Evolutionary conservation across 2,888 invertebrate genomes (phyloP).

Genomic region (Cheilosia vernalis): DNA sequence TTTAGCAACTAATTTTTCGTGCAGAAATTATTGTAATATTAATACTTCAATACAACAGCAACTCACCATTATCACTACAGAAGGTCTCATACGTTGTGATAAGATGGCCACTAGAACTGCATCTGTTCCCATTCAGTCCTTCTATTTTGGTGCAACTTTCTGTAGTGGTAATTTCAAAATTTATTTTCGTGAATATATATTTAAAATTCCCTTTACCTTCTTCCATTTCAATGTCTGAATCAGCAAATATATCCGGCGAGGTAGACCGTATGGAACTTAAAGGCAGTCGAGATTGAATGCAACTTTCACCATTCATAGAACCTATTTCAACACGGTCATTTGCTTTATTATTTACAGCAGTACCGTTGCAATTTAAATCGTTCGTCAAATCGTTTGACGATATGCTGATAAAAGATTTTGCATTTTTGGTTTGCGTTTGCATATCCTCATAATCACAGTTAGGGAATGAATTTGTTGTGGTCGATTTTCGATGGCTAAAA

Average conservation of each 20-base stretch:
- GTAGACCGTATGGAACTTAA: constrained; percentile 72
- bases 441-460: neutral
- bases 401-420: neutral
- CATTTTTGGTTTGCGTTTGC: neutral
- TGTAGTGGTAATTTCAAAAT: constrained; percentile 6
- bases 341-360: neutral
- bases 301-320: constrained; percentile 4
- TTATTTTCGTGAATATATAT: neutral
- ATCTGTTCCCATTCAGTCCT: constrained; percentile 9
- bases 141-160: constrained; percentile 20
- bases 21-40: too few relatives aligned
- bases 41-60: neutral
- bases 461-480: neutral
- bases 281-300: neutral
- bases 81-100: constrained; percentile 79
- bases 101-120: constrained; percentile 14
- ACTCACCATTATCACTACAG: constrained; percentile 81
- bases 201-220: constrained; percentile 18
- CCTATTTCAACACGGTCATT: neutral
- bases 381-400: neutral
- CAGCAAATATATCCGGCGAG: constrained; percentile 82
- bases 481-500: too few relatives aligned
- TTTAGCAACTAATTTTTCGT: too few relatives aligned
- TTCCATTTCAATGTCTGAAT: constrained; percentile 79
- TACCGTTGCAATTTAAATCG: neutral